phyloP scores from a whole-genome alignment of 2,888 invertebrate genomes.

The Noctua janthe region DNA sequence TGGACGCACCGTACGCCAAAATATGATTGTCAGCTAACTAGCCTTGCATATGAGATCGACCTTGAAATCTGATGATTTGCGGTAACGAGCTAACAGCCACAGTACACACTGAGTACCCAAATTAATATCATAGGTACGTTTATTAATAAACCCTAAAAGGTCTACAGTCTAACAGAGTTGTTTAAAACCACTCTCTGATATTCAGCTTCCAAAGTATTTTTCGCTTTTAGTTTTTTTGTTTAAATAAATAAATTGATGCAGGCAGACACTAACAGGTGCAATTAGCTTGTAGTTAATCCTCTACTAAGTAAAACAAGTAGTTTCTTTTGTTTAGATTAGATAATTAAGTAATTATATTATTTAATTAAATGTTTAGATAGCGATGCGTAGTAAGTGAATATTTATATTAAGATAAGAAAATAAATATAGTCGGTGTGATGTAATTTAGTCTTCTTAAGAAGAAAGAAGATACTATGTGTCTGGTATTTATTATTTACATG shows the following conservation, averaged over 20 bases:
- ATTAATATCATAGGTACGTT: background rate
- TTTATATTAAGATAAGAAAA: constrained; percentile 41
- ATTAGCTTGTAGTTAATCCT: constrained; percentile 2
- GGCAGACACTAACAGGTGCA: constrained; percentile 14
- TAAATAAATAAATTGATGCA: background rate
- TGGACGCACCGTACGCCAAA: background rate
- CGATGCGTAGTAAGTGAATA: constrained; percentile 40
- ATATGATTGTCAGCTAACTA: background rate
- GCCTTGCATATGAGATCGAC: background rate
- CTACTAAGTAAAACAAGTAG: constrained; percentile 36
- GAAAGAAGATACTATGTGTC: background rate
- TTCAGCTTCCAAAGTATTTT: background rate
- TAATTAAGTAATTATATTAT: constrained; percentile 32
- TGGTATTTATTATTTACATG: background rate
- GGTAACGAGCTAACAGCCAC: background rate
- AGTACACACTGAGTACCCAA: background rate
- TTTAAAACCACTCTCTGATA: background rate
- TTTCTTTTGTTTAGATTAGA: constrained; percentile 39
- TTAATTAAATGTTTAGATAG: constrained; percentile 45
- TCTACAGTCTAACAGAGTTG: background rate
- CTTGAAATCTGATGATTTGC: background rate
- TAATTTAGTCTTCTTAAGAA: background rate
- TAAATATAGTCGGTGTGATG: constrained; percentile 10
- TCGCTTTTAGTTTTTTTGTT: background rate
- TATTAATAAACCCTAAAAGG: constrained; percentile 23